Percentiles rank a stretch among this genome's conserved stretches.
Evolutionary conservation across 1,140 invertebrate genomes (phyloP).

Genomic region (Elysia chlorotica): DNA sequence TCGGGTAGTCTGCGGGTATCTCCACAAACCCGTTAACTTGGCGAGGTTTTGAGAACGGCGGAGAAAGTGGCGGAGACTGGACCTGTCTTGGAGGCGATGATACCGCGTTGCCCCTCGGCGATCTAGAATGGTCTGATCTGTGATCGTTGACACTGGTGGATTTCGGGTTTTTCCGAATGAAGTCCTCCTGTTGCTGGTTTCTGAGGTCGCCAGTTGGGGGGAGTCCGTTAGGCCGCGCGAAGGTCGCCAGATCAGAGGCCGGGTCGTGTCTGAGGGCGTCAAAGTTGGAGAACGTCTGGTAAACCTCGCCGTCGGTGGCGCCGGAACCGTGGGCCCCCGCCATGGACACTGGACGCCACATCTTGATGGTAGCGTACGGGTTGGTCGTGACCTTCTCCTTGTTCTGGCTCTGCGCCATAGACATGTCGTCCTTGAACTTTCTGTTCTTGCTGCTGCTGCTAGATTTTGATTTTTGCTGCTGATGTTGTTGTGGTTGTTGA

Average conservation of each 20-base stretch:
- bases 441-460: neutral
- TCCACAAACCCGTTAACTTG: slow-evolving; percentile 21
- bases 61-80: neutral
- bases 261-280: slow-evolving; percentile 8
- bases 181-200: too few species aligned
- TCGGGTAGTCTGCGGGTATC: neutral
- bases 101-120: too few species aligned
- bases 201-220: neutral
- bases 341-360: slow-evolving; percentile 35
- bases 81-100: neutral
- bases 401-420: neutral
- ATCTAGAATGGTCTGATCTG: too few species aligned
- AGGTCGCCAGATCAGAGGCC: neutral
- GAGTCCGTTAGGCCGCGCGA: neutral
- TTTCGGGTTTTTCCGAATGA: too few species aligned
- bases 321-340: neutral
- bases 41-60: neutral
- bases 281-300: slow-evolving; percentile 31
- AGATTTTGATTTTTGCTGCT: neutral
- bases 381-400: slow-evolving; percentile 31
- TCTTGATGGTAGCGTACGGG: slow-evolving; percentile 36
- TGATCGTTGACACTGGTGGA: too few species aligned
- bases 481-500: neutral
- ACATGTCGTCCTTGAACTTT: slow-evolving; percentile 28
- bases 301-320: slow-evolving; percentile 22